phyloP scores from a whole-genome alignment of 37 sponge, comb jelly and placozoan species.

The Hexactinellida sp. region DNA sequence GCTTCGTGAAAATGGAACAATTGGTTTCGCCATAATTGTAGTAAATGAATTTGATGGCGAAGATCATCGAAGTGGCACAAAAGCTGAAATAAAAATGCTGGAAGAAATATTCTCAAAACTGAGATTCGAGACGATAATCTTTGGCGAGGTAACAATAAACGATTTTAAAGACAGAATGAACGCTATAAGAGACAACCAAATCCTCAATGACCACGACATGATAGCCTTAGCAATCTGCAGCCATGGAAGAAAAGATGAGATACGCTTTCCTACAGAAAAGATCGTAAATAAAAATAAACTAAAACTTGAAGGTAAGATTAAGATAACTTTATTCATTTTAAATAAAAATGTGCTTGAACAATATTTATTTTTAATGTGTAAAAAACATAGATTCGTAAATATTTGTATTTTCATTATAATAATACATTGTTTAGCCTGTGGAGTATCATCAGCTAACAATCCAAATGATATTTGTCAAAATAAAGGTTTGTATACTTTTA shows the following conservation, averaged over 20 bases:
- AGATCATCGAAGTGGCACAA: not conserved
- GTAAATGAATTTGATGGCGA: not conserved
- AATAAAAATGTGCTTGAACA: too few species aligned
- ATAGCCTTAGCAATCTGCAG: not conserved
- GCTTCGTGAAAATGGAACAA: not conserved
- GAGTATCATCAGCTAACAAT: too few species aligned
- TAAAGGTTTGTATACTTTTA: too few species aligned
- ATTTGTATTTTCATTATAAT: too few species aligned
- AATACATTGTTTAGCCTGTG: too few species aligned
- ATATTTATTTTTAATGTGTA: too few species aligned
- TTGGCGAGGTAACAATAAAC: not conserved
- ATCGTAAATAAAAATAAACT: too few species aligned
- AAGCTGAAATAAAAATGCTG: not conserved
- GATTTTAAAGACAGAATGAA: not conserved
- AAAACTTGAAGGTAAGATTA: too few species aligned
- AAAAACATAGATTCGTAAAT: too few species aligned
- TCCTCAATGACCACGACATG: not conserved
- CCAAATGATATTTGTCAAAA: too few species aligned
- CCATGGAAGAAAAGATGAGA: not conserved
- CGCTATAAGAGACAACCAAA: not conserved
- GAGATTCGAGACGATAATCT: not conserved
- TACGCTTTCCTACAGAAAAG: not conserved
- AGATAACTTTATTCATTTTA: too few species aligned
- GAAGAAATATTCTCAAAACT: not conserved
- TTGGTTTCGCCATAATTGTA: not conserved